phyloP scores from a whole-genome alignment of 2,113 vertebrate genomes.

The Neolamprologus toae region DNA sequence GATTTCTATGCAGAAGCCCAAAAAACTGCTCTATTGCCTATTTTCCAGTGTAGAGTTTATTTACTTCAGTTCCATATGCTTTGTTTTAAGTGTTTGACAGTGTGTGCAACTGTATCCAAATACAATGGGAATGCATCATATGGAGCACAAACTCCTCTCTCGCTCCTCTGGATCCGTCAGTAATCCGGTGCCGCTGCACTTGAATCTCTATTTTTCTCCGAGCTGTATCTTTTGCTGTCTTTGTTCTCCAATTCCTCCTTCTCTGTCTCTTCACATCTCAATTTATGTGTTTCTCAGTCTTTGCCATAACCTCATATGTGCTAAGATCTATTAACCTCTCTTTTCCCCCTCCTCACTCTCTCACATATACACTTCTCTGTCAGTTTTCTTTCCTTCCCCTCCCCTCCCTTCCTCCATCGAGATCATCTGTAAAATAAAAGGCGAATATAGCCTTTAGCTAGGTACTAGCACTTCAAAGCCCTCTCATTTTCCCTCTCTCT shows the following conservation, averaged over 20 bases:
- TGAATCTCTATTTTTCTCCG: slow-evolving; percentile 2
- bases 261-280: neutral
- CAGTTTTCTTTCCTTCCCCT: slow-evolving; percentile 5
- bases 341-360: neutral
- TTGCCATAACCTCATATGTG: slow-evolving; percentile 10
- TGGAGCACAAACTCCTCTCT: neutral
- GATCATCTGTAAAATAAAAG: slow-evolving; percentile 32
- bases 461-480: slow-evolving; percentile 30
- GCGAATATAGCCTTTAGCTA: slow-evolving; percentile 41
- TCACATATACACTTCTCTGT: neutral
- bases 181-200: neutral
- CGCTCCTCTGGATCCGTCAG: neutral
- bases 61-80: neutral
- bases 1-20: neutral
- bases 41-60: neutral
- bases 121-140: slow-evolving; percentile 20
- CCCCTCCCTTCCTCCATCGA: neutral
- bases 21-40: neutral
- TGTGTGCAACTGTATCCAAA: neutral
- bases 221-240: neutral
- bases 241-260: neutral
- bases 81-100: neutral
- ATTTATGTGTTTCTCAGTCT: slow-evolving; percentile 1
- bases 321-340: neutral
- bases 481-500: slow-evolving; percentile 9